A percentile compares a stretch with the other conserved stretches of the same genome.
Conservation (phyloP, 1,140 invertebrate genomes). For the Eciton burchellii region DNA sequence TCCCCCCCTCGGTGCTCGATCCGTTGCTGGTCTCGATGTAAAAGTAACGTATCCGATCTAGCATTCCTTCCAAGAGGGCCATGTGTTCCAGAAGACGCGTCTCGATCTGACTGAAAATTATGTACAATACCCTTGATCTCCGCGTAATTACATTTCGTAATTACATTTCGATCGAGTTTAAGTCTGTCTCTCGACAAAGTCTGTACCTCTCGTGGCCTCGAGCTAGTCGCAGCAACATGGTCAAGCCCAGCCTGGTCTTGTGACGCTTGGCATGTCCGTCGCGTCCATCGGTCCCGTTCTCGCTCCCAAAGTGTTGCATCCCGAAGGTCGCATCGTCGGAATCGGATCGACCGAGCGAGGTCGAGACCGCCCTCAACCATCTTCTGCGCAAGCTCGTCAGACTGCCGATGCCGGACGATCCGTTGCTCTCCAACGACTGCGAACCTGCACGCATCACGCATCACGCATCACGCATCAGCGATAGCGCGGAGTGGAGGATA, state of each 20-base stretch:
- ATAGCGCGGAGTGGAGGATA: too few species aligned
- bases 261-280: conserved; percentile 74
- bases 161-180: too few species aligned
- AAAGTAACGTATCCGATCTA: conserved; percentile 90
- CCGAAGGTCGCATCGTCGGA: conserved; percentile 80
- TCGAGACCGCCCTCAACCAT: conserved; percentile 86
- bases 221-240: conserved; percentile 84
- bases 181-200: too few species aligned
- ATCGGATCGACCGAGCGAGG: conserved; percentile 84
- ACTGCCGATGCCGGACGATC: conserved; percentile 80
- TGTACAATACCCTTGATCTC: conserved; percentile 3
- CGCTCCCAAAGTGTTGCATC: conserved; percentile 77
- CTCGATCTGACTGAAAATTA: conserved; percentile 84
- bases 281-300: conserved; percentile 69
- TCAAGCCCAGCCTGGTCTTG: conserved; percentile 86
- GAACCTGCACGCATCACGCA: conserved; percentile 77
- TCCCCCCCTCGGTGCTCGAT: conserved; percentile 66
- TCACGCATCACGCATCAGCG: too few species aligned
- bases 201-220: conserved; percentile 80
- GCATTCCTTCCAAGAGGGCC: conserved; percentile 91
- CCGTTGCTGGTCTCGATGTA: conserved; percentile 75
- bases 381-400: conserved; percentile 86
- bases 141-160: neutral
- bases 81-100: conserved; percentile 92
- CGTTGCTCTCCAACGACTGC: conserved; percentile 79